Evolutionary conservation across 2,888 invertebrate genomes (phyloP).

Genomic region (Conomelus anceps): DNA sequence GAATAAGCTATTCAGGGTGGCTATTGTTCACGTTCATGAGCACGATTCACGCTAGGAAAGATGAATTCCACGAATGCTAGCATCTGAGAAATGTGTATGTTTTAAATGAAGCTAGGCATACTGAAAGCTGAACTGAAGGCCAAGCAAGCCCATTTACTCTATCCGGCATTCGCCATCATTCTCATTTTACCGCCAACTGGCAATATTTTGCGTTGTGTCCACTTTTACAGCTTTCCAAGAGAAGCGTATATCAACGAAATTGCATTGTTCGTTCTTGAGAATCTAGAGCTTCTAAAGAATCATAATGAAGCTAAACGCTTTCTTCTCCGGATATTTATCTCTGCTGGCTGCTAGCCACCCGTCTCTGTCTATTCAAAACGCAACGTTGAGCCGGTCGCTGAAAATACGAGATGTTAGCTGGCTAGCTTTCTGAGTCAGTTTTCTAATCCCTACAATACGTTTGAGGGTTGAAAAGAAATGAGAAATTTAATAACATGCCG

Average conservation of each 20-base stretch:
- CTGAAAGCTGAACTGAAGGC: neutral
- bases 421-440: neutral
- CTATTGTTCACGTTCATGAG: neutral
- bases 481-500: neutral
- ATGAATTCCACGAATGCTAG: neutral
- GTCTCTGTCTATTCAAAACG: neutral
- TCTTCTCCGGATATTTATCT: neutral
- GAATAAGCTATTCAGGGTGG: neutral
- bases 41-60: too few relatives aligned
- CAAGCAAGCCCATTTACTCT: neutral
- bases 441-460: neutral
- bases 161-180: too few relatives aligned
- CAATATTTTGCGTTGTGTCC: neutral
- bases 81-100: neutral
- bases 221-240: neutral
- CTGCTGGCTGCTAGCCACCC: neutral
- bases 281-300: neutral
- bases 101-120: too few relatives aligned
- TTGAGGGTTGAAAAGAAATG: neutral
- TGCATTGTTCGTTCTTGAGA: neutral
- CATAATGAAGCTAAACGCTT: neutral
- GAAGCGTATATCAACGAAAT: neutral
- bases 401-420: neutral
- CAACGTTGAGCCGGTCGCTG: neutral
- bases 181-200: neutral